Evolutionary conservation across 2,888 invertebrate genomes (phyloP).

Genomic region (Drosophila meridionalis): DNA sequence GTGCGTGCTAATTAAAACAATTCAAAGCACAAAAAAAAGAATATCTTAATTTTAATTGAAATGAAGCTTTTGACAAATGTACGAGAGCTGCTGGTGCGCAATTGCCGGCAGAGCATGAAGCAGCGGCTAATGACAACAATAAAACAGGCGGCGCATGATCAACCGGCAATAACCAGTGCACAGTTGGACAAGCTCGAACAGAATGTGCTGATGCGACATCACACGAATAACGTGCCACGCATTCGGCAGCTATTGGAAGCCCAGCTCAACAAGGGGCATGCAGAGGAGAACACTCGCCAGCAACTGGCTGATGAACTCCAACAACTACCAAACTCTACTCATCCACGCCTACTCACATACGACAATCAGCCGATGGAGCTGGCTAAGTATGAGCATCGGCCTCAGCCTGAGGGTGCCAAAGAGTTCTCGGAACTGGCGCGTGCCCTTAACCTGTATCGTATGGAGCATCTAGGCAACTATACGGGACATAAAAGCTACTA

Average conservation of each 20-base stretch:
- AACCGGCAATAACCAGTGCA: conserved; percentile 51
- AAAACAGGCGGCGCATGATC: conserved; percentile 28
- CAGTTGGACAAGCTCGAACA: conserved; percentile 72
- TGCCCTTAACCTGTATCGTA: conserved; percentile 88
- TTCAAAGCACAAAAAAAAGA: conserved; percentile 4
- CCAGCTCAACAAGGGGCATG: conserved; percentile 2
- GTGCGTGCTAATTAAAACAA: conserved; percentile 55
- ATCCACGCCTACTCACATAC: conserved; percentile 88
- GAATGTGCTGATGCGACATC: conserved; percentile 71
- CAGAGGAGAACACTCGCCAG: conserved; percentile 15
- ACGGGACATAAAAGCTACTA: conserved; percentile 94
- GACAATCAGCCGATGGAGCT: conserved; percentile 87
- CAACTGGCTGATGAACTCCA: conserved; percentile 86
- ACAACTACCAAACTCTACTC: conserved; percentile 91
- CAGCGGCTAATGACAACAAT: conserved; percentile 53
- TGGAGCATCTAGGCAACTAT: conserved; percentile 90
- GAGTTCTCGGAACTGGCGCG: conserved; percentile 89
- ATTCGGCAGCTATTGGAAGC: conserved; percentile 67
- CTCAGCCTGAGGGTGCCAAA: conserved; percentile 82
- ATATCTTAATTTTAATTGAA: conserved; percentile 52
- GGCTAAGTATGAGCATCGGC: conserved; percentile 86
- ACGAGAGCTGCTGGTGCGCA: conserved; percentile 44
- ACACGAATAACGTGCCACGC: conserved; percentile 71
- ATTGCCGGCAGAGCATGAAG: conserved; percentile 23
- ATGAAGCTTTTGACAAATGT: conserved; percentile 66